Evolutionary conservation across 2,113 vertebrate species (phyloP).

Genomic region (Cranoglanis bouderius): DNA sequence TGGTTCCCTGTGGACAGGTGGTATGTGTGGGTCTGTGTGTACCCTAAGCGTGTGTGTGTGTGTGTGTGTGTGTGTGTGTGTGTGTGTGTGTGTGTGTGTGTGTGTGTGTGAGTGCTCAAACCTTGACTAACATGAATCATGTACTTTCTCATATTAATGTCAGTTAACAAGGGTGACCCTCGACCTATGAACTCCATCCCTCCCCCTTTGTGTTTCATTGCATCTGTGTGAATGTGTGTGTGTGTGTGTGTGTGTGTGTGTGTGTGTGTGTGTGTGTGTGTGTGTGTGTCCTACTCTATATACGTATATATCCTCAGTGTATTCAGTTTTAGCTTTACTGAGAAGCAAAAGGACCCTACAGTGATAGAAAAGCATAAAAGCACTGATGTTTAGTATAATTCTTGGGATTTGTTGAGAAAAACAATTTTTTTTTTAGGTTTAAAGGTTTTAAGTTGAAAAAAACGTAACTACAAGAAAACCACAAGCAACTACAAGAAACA

Average conservation of each 20-base stretch:
- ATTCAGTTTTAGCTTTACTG: not conserved
- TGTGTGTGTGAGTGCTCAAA: conserved; percentile 55
- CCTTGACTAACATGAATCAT: conserved; percentile 79
- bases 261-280: not conserved
- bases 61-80: conserved; percentile 41
- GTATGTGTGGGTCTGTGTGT: conserved; percentile 46
- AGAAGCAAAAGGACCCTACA: not conserved
- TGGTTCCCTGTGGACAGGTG: conserved; percentile 58
- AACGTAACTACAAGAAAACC: not conserved
- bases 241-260: not conserved
- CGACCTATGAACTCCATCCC: conserved; percentile 60
- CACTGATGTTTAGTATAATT: not conserved
- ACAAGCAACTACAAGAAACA: not conserved
- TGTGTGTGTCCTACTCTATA: not conserved
- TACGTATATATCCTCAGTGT: not conserved
- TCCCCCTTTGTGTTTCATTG: not conserved
- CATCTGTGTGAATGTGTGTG: not conserved
- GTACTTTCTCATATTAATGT: conserved; percentile 79
- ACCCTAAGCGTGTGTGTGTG: conserved; percentile 27
- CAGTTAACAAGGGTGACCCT: conserved; percentile 73
- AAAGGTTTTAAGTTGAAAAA: not conserved
- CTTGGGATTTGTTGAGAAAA: not conserved
- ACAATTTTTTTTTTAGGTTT: not conserved
- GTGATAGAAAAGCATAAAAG: not conserved
- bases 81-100: conserved; percentile 43